Evolutionary conservation across 2,113 vertebrate species (phyloP), one percentile per base, ranked within the genome.

Genomic region (Trinectes maculatus): DNA sequence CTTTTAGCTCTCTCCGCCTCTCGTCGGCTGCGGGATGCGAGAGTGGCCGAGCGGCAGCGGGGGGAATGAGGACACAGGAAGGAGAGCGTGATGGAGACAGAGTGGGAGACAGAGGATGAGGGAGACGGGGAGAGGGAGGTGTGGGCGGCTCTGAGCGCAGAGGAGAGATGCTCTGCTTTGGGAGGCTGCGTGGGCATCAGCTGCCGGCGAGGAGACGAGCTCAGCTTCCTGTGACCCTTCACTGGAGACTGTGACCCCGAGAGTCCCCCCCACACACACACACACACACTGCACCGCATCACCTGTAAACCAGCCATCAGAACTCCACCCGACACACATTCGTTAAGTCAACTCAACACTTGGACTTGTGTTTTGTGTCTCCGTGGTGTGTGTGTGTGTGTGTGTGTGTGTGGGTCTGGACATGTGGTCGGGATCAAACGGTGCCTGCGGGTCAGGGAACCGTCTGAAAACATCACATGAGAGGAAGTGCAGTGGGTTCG

Each of bases 391-490:
- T n/a, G n/a, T n/a, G n/a, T n/a, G n/a, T n/a, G n/a, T n/a, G n/a
- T n/a, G n/a, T n/a, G n/a, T 48, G 4, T 21, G 40, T 40, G 24
- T 29, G 39, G 63, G 37, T 39, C 19, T 15, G 57, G 9, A 51
- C 51, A 55, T 65, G 33, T 42, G 69, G 12, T 33, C 25, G 0
- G 6, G 29, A 37, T 67, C 55, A 59, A 46, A 47, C 43, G 8
- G 40, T 13, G 67, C 54, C 54, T 63, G 21, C 1, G 21, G 78
- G 58, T 68, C 60, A 63, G 49, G 11, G 1, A 47, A 49, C 29
- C 58, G 3, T 61, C 63, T 36, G 25, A 69, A 79, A 76, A 58
- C 71, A 69, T 66, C 71, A 79, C 62, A 71, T 70, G 62, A 58
- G 52, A n/a, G 13, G 47, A 29, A 40, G 40, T 0, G 26, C 18